A percentile compares a stretch with the other conserved stretches of the same genome.
Conservation (phyloP, 2,888 invertebrate species). For the Drosophila merina region DNA sequence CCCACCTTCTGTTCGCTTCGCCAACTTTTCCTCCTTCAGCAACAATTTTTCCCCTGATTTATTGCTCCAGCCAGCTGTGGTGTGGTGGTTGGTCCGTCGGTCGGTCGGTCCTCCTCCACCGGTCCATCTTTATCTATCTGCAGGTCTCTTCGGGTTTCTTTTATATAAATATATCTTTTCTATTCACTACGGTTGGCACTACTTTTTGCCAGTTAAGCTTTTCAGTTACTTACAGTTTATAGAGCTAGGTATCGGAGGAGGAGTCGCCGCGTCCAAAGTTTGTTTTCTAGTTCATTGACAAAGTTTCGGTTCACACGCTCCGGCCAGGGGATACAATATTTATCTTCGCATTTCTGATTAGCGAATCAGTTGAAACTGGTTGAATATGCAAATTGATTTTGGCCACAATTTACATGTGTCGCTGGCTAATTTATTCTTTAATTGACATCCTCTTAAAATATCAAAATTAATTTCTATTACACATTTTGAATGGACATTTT, state of each 20-base stretch:
- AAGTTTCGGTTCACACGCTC: slow-evolving; percentile 41
- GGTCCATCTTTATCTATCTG: slow-evolving; percentile 29
- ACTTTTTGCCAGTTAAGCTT: slow-evolving; percentile 25
- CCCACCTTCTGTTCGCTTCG: slow-evolving; percentile 51
- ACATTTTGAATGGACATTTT: slow-evolving; percentile 1
- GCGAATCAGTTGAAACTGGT: slow-evolving; percentile 34
- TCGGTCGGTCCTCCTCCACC: background rate
- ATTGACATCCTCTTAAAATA: slow-evolving; percentile 36
- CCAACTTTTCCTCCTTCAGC: slow-evolving; percentile 40
- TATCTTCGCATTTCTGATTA: slow-evolving; percentile 33
- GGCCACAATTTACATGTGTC: slow-evolving; percentile 33
- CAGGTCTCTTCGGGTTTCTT: slow-evolving; percentile 1
- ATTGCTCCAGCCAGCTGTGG: slow-evolving; percentile 29
- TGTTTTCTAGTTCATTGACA: slow-evolving; percentile 41
- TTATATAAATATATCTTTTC: background rate
- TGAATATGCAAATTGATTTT: slow-evolving; percentile 40
- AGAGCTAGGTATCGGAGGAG: background rate
- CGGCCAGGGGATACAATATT: slow-evolving; percentile 15
- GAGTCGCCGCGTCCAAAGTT: slow-evolving; percentile 20
- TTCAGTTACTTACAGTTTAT: slow-evolving; percentile 41
- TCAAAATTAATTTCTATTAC: slow-evolving; percentile 24
- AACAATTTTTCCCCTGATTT: slow-evolving; percentile 45
- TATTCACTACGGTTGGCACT: background rate
- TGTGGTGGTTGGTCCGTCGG: background rate
- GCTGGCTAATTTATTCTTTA: slow-evolving; percentile 32